Evolutionary conservation across 2,797 vertebrate species (phyloP).

Genomic region (Sebastes steindachneri): DNA sequence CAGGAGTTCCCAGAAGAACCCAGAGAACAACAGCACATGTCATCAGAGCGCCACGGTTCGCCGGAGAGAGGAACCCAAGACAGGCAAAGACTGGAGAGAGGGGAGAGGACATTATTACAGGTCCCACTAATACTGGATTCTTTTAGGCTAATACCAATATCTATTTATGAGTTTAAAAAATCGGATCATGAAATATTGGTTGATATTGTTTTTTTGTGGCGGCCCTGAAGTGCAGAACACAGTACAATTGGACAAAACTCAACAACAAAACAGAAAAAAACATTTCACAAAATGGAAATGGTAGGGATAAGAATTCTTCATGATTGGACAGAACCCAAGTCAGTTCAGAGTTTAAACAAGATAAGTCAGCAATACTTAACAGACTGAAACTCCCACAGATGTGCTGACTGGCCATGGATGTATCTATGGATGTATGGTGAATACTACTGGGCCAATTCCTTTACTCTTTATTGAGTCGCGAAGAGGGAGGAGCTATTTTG

Average conservation of each 20-base stretch:
- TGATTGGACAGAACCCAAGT: background rate
- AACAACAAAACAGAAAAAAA: background rate
- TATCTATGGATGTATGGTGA: too few relatives aligned
- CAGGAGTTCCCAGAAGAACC: slow-evolving; percentile 95
- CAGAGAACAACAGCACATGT: slow-evolving; percentile 94
- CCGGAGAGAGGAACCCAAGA: slow-evolving; percentile 94
- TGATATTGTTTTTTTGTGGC: too few relatives aligned
- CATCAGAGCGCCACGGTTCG: slow-evolving; percentile 94
- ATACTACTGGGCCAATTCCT: background rate
- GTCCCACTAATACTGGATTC: too few relatives aligned
- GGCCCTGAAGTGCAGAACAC: too few relatives aligned
- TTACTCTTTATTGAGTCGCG: background rate
- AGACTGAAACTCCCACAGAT: background rate
- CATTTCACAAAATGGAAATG: background rate
- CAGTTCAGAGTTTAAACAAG: background rate
- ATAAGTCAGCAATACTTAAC: background rate
- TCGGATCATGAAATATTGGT: too few relatives aligned
- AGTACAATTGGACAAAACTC: too few relatives aligned
- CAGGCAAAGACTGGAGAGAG: slow-evolving; percentile 89
- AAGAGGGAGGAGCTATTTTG: background rate
- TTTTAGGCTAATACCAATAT: too few relatives aligned
- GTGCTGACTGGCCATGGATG: background rate
- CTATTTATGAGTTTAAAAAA: too few relatives aligned
- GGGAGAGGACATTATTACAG: background rate
- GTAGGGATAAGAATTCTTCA: background rate